Percentiles rank a stretch among this genome's conserved stretches.
These are phyloP conservation scores for Masnerella sp. DNA, from an alignment of 2,888 invertebrate species.

Conservation along the genomic window DNA sequence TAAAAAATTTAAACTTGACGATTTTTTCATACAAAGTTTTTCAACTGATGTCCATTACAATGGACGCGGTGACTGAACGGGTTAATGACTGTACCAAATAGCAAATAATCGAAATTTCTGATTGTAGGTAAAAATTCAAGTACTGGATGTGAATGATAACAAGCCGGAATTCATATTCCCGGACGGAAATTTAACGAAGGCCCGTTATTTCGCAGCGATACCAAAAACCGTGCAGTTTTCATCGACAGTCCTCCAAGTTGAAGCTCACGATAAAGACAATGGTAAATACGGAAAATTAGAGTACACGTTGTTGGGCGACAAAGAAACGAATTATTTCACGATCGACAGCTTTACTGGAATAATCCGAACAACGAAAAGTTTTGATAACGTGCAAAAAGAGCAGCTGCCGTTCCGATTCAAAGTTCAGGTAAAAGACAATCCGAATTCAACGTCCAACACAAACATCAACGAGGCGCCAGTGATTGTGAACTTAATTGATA, in stretches of 20 bases:
- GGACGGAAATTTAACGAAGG: conserved; percentile 80
- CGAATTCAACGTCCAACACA: conserved; percentile 81
- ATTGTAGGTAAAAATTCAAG: conserved; percentile 85
- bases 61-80: too few relatives aligned
- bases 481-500: conserved; percentile 88
- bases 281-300: conserved; percentile 89
- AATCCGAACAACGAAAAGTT: conserved; percentile 85
- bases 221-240: conserved; percentile 86
- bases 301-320: conserved; percentile 81
- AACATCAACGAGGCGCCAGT: conserved; percentile 83
- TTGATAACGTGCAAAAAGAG: conserved; percentile 83
- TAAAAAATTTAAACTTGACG: too few relatives aligned
- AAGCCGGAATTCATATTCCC: conserved; percentile 89
- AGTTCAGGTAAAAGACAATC: conserved; percentile 84
- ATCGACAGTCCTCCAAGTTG: conserved; percentile 88
- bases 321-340: conserved; percentile 83
- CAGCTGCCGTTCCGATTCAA: conserved; percentile 84
- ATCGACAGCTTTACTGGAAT: conserved; percentile 87
- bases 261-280: conserved; percentile 92
- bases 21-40: too few relatives aligned
- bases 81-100: too few relatives aligned
- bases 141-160: conserved; percentile 94
- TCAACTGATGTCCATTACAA: too few relatives aligned
- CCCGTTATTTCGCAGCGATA: conserved; percentile 89
- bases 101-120: too few relatives aligned